phyloP scores from a whole-genome alignment of 2,113 vertebrate genomes.

The Morone saxatilis region DNA sequence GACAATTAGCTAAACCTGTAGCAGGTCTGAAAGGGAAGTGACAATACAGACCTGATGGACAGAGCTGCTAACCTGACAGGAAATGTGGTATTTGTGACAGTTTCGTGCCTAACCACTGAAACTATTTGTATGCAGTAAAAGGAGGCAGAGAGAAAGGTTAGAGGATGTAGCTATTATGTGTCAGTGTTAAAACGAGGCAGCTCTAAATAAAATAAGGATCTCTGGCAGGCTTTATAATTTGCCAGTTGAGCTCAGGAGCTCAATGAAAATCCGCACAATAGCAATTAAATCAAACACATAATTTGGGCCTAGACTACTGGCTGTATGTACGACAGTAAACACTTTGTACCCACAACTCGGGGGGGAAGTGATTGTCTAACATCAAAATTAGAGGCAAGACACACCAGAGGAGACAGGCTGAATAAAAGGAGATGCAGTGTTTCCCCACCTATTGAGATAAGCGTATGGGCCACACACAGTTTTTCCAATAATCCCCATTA shows the following conservation, averaged over 20 bases:
- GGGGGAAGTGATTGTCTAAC: background rate
- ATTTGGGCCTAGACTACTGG: background rate
- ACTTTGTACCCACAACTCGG: background rate
- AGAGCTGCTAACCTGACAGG: background rate
- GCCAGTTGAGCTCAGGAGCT: background rate
- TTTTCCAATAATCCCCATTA: background rate
- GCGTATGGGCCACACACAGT: background rate
- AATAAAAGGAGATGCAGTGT: background rate
- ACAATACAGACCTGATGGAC: background rate
- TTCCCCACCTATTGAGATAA: background rate
- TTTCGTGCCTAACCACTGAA: background rate
- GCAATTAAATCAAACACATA: slow-evolving; percentile 7
- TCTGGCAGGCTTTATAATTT: background rate
- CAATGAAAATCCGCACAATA: background rate
- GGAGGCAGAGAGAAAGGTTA: background rate
- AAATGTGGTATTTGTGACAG: slow-evolving; percentile 23
- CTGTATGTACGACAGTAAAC: background rate
- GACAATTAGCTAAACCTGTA: background rate
- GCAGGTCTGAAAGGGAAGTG: background rate
- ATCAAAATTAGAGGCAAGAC: background rate
- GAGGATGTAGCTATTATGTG: background rate
- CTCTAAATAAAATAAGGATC: background rate
- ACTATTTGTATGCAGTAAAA: slow-evolving; percentile 19
- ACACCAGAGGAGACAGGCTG: background rate
- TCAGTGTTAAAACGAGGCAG: slow-evolving; percentile 1